Evolutionary conservation across 2,113 vertebrate genomes (phyloP), one percentile per base, ranked within the genome.

Genomic region (Sebastes schlegelii): DNA sequence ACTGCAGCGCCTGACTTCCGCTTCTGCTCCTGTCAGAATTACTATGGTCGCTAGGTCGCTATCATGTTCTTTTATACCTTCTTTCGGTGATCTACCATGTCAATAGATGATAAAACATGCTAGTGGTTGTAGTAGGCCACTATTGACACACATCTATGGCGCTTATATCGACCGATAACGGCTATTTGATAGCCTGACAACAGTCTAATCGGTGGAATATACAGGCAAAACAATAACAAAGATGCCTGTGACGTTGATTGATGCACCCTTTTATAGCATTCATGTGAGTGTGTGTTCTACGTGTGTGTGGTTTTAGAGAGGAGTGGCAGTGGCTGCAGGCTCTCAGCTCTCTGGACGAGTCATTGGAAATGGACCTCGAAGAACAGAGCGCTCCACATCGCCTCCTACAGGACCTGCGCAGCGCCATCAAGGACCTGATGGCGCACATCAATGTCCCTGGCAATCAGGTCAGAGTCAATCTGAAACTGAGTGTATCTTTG

Each of bases 261-360:
- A 40, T 17, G 68, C 34, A 34, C 34, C 34, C 34, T 34, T 34
- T 34, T 49, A 7, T 26, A 34, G 69, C 54, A 12, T 65, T 55
- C 5, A 10, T 69, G 16, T 58, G 14, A 68, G 16, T 84, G 46
- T 46, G 42, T 64, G 43, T 74, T 60, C 8, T 45, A 1, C 16
- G 0, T 23, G 23, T 77, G 17, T 85, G 49, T 76, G 70, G 16
- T 78, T 74, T 43, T 67, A 98, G 97, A 87, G 97, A 97, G 81
- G 97, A 98, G 90, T 98, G 97, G 97, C 96, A 97, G 91, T 97
- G 97, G 97, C 94, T 98, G 70, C 96, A 96, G 90, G 96, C 95
- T 2, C 93, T 96, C 92, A 92, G 80, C 84, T 94, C 86, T 0
- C 23, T 95, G 71, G 96, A 97, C 0, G 96, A 97, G 74, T 83